Evolutionary conservation across 2,797 vertebrate species (phyloP), one percentile per base, ranked within the genome.

Genomic region (Varecia variegata): DNA sequence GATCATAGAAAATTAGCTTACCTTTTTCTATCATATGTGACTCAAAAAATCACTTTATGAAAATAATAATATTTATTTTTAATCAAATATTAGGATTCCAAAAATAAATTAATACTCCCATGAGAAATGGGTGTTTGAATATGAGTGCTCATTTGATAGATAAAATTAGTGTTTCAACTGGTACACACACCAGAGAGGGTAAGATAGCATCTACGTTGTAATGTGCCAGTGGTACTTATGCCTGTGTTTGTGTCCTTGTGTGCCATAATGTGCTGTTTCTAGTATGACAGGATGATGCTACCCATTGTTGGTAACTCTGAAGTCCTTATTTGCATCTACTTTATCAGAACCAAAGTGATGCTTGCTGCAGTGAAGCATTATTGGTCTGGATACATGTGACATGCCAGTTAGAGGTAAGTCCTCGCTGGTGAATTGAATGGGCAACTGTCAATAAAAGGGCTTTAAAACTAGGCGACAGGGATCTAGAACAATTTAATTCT

Each of bases 401-500:
- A 70, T 68, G 58, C 13, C n/a, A 40, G 9, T 92, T 95, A 90
- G 32, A 96, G 35, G 50, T 21, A 87, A 83, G 5, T 77, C 1
- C 58, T 67, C 10, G 56, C 6, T 68, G 13, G 13, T 83, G 35
- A 90, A 67, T 27, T 79, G 45, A 88, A 77, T 38, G 71, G 32
- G 5, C 27, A 73, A 67, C 5, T 93, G 62, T 80, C 21, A 87
- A 7, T 70, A 86, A 89, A 50, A 67, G 25, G 12, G 8, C 11
- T 88, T 60, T 85, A 84, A 85, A 84, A 45, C 47, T 93, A 77
- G 12, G 50, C 1, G 4, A 43, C 13, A 18, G 11, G n/a, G 84
- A n/a, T 73, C n/a, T 70, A 86, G n/a, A 79, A n/a, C 1, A 89
- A 60, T 77, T 94, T 89, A 93, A 62, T 79, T 58, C 47, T 84